phyloP scores from a whole-genome alignment of 2,113 vertebrate species.

The Bujurquina vittata region DNA sequence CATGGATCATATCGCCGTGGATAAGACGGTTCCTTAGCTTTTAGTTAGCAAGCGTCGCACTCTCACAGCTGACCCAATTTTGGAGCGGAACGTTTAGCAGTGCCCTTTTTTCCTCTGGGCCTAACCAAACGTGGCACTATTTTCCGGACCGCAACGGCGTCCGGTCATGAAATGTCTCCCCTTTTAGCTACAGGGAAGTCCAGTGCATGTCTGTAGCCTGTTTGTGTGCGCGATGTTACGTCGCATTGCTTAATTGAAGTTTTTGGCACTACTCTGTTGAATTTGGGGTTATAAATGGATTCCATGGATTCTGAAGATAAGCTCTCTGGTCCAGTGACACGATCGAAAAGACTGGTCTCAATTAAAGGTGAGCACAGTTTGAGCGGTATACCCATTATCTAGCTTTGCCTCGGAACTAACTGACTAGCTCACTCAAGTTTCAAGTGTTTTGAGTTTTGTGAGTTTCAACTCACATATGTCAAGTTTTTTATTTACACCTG shows the following conservation, averaged over 20 bases:
- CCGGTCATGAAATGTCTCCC: conserved; percentile 29
- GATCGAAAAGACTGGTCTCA: conserved; percentile 27
- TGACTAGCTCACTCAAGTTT: neutral
- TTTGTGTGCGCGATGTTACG: neutral
- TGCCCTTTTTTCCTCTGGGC: neutral
- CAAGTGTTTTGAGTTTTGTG: too few relatives aligned
- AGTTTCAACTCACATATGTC: too few relatives aligned
- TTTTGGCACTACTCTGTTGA: neutral
- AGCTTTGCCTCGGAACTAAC: conserved; percentile 22
- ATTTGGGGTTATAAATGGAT: conserved; percentile 39
- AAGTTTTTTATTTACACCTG: too few relatives aligned
- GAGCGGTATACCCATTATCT: neutral
- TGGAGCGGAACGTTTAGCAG: conserved; percentile 15
- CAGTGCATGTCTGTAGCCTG: neutral
- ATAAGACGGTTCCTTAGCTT: neutral
- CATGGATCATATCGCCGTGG: neutral
- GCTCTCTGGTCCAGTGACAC: neutral
- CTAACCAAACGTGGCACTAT: neutral
- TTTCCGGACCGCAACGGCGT: neutral
- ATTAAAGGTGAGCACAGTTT: conserved; percentile 15
- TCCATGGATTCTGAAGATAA: neutral
- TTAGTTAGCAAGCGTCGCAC: neutral
- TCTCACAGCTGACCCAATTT: neutral
- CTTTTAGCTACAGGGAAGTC: neutral
- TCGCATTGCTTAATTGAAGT: neutral